Conservation (phyloP, 2,888 invertebrate genomes). For the Stenurella melanura region DNA sequence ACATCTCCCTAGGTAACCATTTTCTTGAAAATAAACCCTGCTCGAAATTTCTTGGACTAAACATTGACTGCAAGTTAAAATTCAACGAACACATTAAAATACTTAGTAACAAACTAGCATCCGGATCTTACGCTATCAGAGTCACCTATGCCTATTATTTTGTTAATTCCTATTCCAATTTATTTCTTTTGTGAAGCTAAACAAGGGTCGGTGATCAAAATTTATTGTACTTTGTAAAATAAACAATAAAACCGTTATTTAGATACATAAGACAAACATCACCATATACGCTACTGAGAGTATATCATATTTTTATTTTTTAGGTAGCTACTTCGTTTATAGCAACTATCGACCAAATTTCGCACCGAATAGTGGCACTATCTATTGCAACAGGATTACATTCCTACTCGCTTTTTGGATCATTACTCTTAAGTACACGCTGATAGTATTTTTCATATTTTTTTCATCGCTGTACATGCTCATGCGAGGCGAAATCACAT, state of each 20-base stretch:
- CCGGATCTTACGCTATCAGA: too few species aligned
- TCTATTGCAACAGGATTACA: not conserved
- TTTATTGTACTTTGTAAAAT: not conserved
- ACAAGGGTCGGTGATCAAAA: not conserved
- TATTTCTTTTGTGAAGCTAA: not conserved
- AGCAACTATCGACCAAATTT: not conserved
- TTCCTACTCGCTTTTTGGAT: slow-evolving; percentile 2
- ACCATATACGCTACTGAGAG: not conserved
- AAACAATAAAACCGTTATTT: not conserved
- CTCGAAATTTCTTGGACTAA: too few species aligned
- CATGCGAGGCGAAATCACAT: not conserved
- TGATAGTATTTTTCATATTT: not conserved
- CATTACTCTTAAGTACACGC: not conserved
- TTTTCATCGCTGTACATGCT: not conserved
- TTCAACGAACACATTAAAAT: too few species aligned
- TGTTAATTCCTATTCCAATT: too few species aligned
- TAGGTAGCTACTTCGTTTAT: slow-evolving; percentile 15
- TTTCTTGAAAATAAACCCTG: too few species aligned
- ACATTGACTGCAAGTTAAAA: too few species aligned
- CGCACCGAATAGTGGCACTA: not conserved
- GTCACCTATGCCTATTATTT: too few species aligned
- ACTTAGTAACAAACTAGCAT: too few species aligned
- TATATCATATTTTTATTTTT: slow-evolving; percentile 1
- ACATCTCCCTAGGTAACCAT: too few species aligned
- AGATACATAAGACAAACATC: not conserved